These are phyloP conservation scores for Macrosiphum euphorbiae DNA, from an alignment of 2,888 invertebrate species.

Conservation along the genomic window DNA sequence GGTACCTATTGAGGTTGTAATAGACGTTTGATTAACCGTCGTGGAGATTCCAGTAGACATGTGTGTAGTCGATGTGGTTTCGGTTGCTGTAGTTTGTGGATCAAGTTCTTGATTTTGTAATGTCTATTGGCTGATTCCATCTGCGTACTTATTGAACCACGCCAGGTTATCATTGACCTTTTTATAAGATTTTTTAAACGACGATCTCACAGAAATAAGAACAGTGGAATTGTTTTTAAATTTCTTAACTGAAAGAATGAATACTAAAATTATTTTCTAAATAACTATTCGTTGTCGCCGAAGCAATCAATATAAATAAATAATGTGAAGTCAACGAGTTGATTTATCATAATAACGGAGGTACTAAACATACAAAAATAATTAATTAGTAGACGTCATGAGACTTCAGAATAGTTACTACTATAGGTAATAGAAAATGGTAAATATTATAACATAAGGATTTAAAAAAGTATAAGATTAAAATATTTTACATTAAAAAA, in stretches of 20 bases:
- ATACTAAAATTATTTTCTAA: background rate
- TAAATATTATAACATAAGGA: background rate
- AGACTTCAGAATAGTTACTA: background rate
- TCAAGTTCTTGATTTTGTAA: background rate
- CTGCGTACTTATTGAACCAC: slow-evolving; percentile 16
- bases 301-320: background rate
- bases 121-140: background rate
- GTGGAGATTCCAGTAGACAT: background rate
- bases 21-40: background rate
- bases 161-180: background rate
- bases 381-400: background rate
- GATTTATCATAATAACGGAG: background rate
- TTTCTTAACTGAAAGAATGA: background rate
- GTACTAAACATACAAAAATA: background rate
- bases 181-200: slow-evolving; percentile 22
- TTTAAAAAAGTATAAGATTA: background rate
- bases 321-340: background rate
- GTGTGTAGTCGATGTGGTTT: background rate
- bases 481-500: background rate
- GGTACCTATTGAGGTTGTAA: background rate
- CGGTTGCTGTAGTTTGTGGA: background rate
- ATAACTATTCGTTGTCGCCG: background rate
- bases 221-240: slow-evolving; percentile 12
- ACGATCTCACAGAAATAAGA: background rate
- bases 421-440: background rate